Percentiles rank a stretch among this genome's conserved stretches.
Evolutionary conservation across 2,888 invertebrate species (phyloP).

Genomic region (Volucella zonaria): DNA sequence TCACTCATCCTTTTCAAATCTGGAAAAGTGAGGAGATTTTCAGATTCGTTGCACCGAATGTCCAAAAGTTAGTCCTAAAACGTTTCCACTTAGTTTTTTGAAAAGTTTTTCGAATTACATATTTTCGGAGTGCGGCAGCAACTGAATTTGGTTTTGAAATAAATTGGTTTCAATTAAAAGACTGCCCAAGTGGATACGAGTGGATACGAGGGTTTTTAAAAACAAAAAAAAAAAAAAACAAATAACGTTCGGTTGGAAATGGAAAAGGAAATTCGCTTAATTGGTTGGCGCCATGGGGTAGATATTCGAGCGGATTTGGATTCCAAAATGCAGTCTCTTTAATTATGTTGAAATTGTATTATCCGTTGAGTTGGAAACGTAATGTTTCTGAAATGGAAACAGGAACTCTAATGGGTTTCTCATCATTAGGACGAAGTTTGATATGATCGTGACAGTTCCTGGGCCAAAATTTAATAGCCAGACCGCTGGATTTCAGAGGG

Average conservation of each 20-base stretch:
- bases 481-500: too few relatives aligned
- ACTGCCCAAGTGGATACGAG: constrained; percentile 9
- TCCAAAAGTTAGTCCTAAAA: too few relatives aligned
- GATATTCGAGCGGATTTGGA: constrained; percentile 42
- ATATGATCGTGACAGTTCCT: too few relatives aligned
- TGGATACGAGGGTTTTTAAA: not conserved
- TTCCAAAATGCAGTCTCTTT: not conserved
- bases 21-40: too few relatives aligned
- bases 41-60: too few relatives aligned
- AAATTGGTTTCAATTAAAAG: constrained; percentile 60
- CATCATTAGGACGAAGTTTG: too few relatives aligned
- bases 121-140: constrained; percentile 8
- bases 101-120: not conserved
- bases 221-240: not conserved
- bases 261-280: constrained; percentile 45
- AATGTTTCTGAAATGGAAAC: too few relatives aligned
- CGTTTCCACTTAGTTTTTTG: constrained; percentile 15
- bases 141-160: constrained; percentile 49
- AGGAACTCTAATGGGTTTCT: too few relatives aligned
- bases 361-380: too few relatives aligned
- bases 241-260: not conserved
- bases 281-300: constrained; percentile 26
- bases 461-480: too few relatives aligned
- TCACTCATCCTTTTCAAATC: too few relatives aligned
- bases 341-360: too few relatives aligned